Conservation (phyloP, 2,888 invertebrate species). For the Prenolepis imparis region DNA sequence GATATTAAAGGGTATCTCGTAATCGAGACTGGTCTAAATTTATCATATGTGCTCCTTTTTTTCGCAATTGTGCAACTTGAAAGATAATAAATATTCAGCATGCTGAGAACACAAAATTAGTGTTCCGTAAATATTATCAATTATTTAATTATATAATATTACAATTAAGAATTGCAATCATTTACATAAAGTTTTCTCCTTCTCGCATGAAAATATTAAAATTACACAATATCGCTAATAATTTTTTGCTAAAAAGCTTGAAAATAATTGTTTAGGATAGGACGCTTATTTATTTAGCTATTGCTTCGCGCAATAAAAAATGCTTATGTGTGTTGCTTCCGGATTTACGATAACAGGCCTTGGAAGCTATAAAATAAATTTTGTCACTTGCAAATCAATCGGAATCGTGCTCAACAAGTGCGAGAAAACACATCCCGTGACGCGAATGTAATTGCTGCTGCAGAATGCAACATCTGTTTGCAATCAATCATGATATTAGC, state of each 20-base stretch:
- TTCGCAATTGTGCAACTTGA: not conserved
- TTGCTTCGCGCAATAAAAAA: not conserved
- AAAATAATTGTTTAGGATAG: not conserved
- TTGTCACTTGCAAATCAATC: slow-evolving; percentile 3
- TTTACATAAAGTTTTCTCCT: not conserved
- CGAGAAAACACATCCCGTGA: slow-evolving; percentile 8
- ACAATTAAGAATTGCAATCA: not conserved
- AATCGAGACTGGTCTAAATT: not conserved
- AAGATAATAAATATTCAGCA: not conserved
- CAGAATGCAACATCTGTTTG: slow-evolving; percentile 37
- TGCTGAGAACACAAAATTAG: not conserved
- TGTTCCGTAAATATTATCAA: not conserved
- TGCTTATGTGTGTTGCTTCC: slow-evolving; percentile 15
- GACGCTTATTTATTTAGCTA: slow-evolving; percentile 9
- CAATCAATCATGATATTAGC: slow-evolving; percentile 55
- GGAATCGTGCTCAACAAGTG: slow-evolving; percentile 40
- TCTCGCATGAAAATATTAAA: slow-evolving; percentile 25
- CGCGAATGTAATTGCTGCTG: slow-evolving; percentile 26
- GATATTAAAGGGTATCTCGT: not conserved
- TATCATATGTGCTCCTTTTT: not conserved
- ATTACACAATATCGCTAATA: not conserved
- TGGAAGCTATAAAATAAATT: slow-evolving; percentile 31
- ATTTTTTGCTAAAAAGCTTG: slow-evolving; percentile 20
- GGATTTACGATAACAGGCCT: slow-evolving; percentile 22
- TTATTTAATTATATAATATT: not conserved